phyloP scores from a whole-genome alignment of 2,113 vertebrate species.

The Hyla sarda region DNA sequence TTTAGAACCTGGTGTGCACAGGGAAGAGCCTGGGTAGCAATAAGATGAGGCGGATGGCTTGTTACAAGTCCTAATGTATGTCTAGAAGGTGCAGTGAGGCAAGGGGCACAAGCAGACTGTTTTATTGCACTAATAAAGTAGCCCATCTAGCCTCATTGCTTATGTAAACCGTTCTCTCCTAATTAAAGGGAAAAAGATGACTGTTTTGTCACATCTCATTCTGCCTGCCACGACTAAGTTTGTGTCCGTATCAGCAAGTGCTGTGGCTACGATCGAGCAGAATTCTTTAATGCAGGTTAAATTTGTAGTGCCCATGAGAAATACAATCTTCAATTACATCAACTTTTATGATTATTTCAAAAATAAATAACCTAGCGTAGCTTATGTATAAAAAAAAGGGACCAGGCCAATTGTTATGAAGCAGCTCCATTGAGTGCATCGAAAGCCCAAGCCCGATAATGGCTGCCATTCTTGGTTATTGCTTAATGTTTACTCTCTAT shows the following conservation, averaged over 20 bases:
- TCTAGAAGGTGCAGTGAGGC: constrained; percentile 53
- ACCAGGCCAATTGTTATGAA: too few relatives aligned
- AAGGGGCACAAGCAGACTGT: constrained; percentile 43
- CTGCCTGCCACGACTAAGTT: constrained; percentile 14
- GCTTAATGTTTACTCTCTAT: not conserved
- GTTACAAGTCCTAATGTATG: constrained; percentile 54
- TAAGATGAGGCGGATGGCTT: constrained; percentile 42
- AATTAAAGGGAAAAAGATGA: constrained; percentile 52
- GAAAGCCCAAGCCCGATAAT: not conserved
- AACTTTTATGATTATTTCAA: too few relatives aligned
- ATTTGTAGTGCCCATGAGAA: not conserved
- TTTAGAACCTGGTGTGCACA: constrained; percentile 27
- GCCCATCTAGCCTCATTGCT: constrained; percentile 55
- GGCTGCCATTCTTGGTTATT: not conserved
- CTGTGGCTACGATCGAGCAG: not conserved
- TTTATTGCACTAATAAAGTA: constrained; percentile 56
- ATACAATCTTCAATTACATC: too few relatives aligned
- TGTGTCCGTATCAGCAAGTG: not conserved
- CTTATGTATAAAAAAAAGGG: too few relatives aligned
- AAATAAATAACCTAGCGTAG: too few relatives aligned
- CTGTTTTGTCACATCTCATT: not conserved
- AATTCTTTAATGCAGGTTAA: not conserved
- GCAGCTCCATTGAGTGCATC: too few relatives aligned
- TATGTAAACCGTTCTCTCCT: constrained; percentile 50
- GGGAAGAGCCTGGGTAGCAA: constrained; percentile 37